Conservation (phyloP, 2,888 invertebrate genomes). For the Dorcus hopei region DNA sequence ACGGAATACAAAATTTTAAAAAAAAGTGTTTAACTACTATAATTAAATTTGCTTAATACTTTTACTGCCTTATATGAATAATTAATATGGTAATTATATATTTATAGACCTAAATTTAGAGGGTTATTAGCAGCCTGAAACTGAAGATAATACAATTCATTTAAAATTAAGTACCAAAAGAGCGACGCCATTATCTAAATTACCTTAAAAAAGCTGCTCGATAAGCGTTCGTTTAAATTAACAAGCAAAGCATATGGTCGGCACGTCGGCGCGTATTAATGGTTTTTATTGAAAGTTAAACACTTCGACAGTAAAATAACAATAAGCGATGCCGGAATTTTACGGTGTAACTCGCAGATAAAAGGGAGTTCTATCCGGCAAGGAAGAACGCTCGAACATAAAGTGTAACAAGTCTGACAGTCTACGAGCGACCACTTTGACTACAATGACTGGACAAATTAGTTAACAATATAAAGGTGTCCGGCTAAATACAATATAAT, state of each 20-base stretch:
- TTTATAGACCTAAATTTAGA: background rate
- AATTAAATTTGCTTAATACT: too few species aligned
- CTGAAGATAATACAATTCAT: conserved; percentile 1
- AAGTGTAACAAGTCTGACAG: conserved; percentile 11
- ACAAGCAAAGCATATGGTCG: conserved; percentile 1
- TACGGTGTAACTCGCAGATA: conserved; percentile 19
- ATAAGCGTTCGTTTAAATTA: conserved; percentile 1
- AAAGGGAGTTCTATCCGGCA: conserved; percentile 20
- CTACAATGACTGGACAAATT: conserved; percentile 37
- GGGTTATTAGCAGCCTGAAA: background rate
- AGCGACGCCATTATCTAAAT: background rate
- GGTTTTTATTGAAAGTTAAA: background rate
- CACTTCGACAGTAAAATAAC: background rate
- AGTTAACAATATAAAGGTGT: conserved; percentile 37
- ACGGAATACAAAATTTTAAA: too few species aligned
- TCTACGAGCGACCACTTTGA: conserved; percentile 15
- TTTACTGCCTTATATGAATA: background rate
- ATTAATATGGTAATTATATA: background rate
- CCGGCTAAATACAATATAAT: conserved; percentile 43
- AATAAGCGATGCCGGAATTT: conserved; percentile 8
- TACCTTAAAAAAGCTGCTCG: background rate
- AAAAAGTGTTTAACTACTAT: too few species aligned
- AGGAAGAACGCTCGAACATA: conserved; percentile 14
- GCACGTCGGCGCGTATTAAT: background rate
- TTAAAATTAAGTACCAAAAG: background rate